phyloP scores from a whole-genome alignment of 2,113 vertebrate genomes.

The Carassius carassius region DNA sequence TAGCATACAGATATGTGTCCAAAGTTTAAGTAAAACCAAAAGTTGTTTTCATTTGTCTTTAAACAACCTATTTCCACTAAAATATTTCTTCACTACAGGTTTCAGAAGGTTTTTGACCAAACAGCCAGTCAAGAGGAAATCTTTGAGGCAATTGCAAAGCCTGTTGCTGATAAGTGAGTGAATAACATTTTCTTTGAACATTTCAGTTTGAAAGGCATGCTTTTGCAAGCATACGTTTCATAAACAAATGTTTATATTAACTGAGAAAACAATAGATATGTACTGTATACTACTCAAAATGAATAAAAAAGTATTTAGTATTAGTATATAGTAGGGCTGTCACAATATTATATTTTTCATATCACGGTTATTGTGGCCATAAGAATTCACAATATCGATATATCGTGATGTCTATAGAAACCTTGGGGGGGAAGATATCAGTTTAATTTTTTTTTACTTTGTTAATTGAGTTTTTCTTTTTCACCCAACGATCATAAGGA shows the following conservation, averaged over 20 bases:
- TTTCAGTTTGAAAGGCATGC: not conserved
- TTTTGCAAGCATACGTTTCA: not conserved
- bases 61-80: not conserved
- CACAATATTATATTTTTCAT: no score
- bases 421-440: no score
- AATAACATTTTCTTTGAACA: not conserved
- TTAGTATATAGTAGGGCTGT: no score
- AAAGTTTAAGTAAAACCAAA: not conserved
- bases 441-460: no score
- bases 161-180: conserved; percentile 92
- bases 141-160: conserved; percentile 90
- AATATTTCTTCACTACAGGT: conserved; percentile 71
- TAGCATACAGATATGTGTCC: not conserved
- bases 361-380: no score
- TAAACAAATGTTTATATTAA: not conserved
- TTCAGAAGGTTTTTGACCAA: conserved; percentile 94
- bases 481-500: no score
- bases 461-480: no score
- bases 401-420: no score
- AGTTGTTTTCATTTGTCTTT: not conserved
- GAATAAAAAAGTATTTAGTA: no score
- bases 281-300: no score
- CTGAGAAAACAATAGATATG: not conserved
- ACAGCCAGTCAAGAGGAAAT: conserved; percentile 86
- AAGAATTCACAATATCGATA: no score